Base-by-base conservation (phyloP, 1,140 invertebrate genomes). In the Dendrolimus punctatus region DNA sequence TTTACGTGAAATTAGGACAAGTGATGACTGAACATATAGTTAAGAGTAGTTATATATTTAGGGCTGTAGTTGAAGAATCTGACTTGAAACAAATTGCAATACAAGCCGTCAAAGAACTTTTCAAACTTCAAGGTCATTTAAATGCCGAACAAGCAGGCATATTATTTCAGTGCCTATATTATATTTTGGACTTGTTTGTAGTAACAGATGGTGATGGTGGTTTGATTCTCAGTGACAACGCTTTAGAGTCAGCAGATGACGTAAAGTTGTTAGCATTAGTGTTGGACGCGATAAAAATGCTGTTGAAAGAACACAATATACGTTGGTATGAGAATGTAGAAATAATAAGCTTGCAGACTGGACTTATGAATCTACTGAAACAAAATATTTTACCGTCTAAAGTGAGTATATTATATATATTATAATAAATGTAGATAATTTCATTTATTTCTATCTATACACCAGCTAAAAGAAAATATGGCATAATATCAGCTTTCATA, bases 261-360 rank as follows among this genome's bases (percentile, higher is more conserved):
- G 10, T 51, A 23, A 53, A 46, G n/a, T 10, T 66, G 39, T 39
- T 69, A n/a, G 46, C 60, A 6, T 40, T 55, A 2, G 40, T 57
- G 4, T 43, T 69, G 6, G 59, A 62, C 9, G 51, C 53, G 1
- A 53, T 64, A 40, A 54, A 51, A 8, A 61, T 64, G 58, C 38
- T 69, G 4, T 43, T 69, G 5, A 64, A 58, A 41, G 64, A 69
- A 39, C 57, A 69, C 38, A 42, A 64, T 6, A 66, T 69, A 53
- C 56, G 57, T 9, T 69, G 67, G 67, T 62, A 69, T 9, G 67
- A 69, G n/a, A 66, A 52, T 48, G 8, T 63, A 8, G 67, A 69
- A 37, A 62, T 69, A 10, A 55, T 56, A 4, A 55, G 50, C 39
- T 44, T 66, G 8, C 63, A 69, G 44, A 53, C 48, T 6, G 46